phyloP scores from a whole-genome alignment of 2,888 invertebrate species.

The Anticlea derivata region DNA sequence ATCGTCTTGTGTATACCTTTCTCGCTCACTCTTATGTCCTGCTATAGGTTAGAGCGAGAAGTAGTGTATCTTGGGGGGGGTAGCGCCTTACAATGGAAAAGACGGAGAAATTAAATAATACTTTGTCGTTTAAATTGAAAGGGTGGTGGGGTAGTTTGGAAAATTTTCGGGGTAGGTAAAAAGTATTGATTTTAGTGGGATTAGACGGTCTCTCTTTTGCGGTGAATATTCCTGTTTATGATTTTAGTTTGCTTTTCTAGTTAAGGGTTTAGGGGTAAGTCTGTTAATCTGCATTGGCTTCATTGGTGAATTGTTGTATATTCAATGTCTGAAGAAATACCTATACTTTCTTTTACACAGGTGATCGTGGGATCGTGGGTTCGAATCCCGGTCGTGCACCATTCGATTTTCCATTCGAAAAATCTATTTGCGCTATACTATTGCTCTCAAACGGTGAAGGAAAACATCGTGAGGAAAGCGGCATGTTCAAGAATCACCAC shows the following conservation, averaged over 20 bases:
- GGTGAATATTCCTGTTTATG: conserved; percentile 45
- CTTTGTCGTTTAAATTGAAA: conserved; percentile 82
- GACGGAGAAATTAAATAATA: conserved; percentile 83
- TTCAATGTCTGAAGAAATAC: too few species aligned
- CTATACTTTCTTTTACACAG: too few species aligned
- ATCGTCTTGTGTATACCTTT: conserved; percentile 71
- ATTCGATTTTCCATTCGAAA: too few species aligned
- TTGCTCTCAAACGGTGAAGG: too few species aligned
- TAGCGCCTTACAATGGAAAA: conserved; percentile 79
- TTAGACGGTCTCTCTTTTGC: conserved; percentile 59
- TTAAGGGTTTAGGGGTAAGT: neutral
- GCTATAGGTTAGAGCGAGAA: conserved; percentile 52
- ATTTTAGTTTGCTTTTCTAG: conserved; percentile 34
- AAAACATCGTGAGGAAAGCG: too few species aligned
- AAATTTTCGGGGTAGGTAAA: conserved; percentile 76
- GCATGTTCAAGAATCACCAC: too few species aligned
- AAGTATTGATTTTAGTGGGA: conserved; percentile 81
- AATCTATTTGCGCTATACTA: too few species aligned
- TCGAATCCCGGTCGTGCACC: too few species aligned
- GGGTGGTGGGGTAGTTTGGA: conserved; percentile 66
- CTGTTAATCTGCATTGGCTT: neutral
- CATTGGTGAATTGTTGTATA: neutral
- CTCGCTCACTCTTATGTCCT: conserved; percentile 55
- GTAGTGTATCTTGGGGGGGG: conserved; percentile 63
- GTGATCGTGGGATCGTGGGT: too few species aligned